Base-by-base conservation (phyloP, 2,888 invertebrate genomes). In the Diploptera punctata region DNA sequence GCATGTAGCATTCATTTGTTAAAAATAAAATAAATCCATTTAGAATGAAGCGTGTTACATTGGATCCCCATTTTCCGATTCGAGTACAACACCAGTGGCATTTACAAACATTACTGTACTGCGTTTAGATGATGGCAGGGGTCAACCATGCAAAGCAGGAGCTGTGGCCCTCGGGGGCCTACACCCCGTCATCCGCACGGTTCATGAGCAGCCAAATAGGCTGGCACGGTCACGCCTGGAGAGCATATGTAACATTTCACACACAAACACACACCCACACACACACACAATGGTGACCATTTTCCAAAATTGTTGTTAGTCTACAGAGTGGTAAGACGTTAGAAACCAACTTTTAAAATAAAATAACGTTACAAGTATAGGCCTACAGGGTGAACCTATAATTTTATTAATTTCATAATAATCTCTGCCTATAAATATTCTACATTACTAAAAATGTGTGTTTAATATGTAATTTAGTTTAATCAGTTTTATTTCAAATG, bases 151-250 rank as follows among this genome's bases (percentile, higher is more conserved):
- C 61, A 38, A 38, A 16, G n/a, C n/a, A n/a, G n/a, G 31, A 31
- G 33, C 24, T 16, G 10, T n/a, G 19, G 33, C 38, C 29, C 26
- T 26, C 47, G 44, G 65, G 65, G 65, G 44, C 18, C 31, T 47
- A n/a, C 47, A 47, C 47, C 47, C 47, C 7, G 7, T 29, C n/a
- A 9, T 16, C 16, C 65, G 18, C 47, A 65, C 65, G 65, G 65
- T 65, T 65, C 65, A 65, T 65, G 65, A 65, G 65, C 44, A 26
- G n/a, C 65, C 65, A 43, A 65, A 65, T 65, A 65, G 65, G 44
- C 65, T 47, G 47, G 65, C 44, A 65, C 65, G n/a, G 65, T 65
- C 65, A 65, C 65, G 65, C 44, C 24, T 21, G 2, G 29, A n/a
- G 47, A 38, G 44, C 29, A 65, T 65, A 65, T 65, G 65, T 65